Evolutionary conservation across 1,140 invertebrate species (phyloP).

Genomic region (Pygmarrhopalites habei): DNA sequence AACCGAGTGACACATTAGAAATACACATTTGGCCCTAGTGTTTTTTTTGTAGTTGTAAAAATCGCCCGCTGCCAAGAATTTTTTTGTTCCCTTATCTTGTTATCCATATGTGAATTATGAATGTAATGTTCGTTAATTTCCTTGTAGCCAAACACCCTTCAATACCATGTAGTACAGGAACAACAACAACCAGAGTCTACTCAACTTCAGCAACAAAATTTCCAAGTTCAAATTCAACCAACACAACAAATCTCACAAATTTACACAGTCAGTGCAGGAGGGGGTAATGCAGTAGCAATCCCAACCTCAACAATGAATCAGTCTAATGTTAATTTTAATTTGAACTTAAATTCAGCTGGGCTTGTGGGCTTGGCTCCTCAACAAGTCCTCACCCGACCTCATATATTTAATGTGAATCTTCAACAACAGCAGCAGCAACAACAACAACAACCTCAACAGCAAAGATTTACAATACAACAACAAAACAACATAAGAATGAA

Average conservation of each 20-base stretch:
- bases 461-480: not conserved
- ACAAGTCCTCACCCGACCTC: conserved; percentile 35
- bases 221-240: not conserved
- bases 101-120: too few relatives aligned
- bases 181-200: not conserved
- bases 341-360: conserved; percentile 28
- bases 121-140: too few relatives aligned
- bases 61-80: too few relatives aligned
- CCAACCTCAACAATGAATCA: conserved; percentile 10
- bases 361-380: conserved; percentile 25
- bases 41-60: too few relatives aligned
- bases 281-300: not conserved
- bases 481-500: conserved; percentile 17
- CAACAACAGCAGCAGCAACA: conserved; percentile 26
- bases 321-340: conserved; percentile 38
- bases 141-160: too few relatives aligned
- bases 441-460: not conserved
- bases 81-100: too few relatives aligned
- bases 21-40: too few relatives aligned
- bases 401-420: conserved; percentile 34
- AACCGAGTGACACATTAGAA: too few relatives aligned
- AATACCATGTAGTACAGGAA: too few relatives aligned
- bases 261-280: conserved; percentile 1
- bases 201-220: not conserved
- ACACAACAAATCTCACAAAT: conserved; percentile 9